Percentiles rank a stretch among this genome's conserved stretches.
phyloP scores from a whole-genome alignment of 2,888 invertebrate species.

The Bembecia ichneumoniformis region DNA sequence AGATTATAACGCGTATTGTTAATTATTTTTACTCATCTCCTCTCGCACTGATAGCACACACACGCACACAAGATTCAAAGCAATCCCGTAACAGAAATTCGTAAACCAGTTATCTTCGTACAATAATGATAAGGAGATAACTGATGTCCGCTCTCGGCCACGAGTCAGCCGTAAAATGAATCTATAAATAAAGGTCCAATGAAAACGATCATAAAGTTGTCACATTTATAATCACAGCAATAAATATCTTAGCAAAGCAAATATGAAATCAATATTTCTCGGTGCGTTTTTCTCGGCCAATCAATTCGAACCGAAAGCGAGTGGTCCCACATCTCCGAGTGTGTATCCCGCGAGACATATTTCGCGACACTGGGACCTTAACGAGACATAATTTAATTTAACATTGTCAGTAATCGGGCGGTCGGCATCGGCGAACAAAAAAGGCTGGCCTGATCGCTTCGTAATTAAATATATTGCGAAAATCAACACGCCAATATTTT shows the following conservation, averaged over 20 bases:
- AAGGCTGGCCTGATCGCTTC: slow-evolving; percentile 10
- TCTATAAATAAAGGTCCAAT: not conserved
- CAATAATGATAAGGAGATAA: not conserved
- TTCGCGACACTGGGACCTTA: slow-evolving; percentile 21
- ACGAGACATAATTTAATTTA: slow-evolving; percentile 33
- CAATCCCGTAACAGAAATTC: too few species aligned
- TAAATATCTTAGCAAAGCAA: not conserved
- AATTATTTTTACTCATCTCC: not conserved
- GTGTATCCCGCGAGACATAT: slow-evolving; percentile 12
- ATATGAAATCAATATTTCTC: not conserved
- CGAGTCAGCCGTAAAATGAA: not conserved
- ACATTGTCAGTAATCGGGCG: slow-evolving; percentile 24
- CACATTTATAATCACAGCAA: not conserved
- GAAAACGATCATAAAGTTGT: not conserved
- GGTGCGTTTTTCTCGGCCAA: not conserved
- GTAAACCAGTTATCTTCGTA: too few species aligned
- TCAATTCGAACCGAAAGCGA: not conserved
- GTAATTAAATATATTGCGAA: slow-evolving; percentile 41
- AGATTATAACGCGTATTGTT: not conserved
- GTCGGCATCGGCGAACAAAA: slow-evolving; percentile 27
- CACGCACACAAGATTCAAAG: not conserved
- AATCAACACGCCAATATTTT: slow-evolving; percentile 17
- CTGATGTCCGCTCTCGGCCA: not conserved
- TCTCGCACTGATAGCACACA: not conserved
- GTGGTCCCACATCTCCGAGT: not conserved